Evolutionary conservation across 2,113 vertebrate genomes (phyloP).

Genomic region (Melierax canorus): DNA sequence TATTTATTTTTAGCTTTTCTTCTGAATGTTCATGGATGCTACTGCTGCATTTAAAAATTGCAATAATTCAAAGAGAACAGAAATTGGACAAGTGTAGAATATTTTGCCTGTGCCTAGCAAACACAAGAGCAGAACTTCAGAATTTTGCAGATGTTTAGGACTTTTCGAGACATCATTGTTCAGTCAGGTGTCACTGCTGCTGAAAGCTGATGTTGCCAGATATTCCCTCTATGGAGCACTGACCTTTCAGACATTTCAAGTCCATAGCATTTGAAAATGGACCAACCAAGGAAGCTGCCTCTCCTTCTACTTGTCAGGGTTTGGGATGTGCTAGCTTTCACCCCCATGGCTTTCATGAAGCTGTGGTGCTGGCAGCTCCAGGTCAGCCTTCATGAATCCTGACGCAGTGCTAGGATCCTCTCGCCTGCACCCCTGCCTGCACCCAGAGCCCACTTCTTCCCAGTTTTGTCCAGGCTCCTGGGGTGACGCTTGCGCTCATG

Average conservation of each 20-base stretch:
- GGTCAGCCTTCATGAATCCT: not conserved
- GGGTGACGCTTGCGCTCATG: not conserved
- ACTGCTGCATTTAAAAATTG: conserved; percentile 37
- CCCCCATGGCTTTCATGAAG: not conserved
- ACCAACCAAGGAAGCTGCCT: not conserved
- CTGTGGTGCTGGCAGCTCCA: not conserved
- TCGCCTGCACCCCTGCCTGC: not conserved
- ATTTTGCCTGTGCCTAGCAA: conserved; percentile 1
- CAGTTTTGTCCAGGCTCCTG: not conserved
- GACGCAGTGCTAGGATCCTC: not conserved
- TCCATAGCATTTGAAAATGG: not conserved
- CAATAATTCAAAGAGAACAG: not conserved
- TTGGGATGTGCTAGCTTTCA: not conserved
- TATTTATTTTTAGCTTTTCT: conserved; percentile 54
- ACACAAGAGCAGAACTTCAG: not conserved
- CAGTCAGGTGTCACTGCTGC: not conserved
- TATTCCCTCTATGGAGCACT: not conserved
- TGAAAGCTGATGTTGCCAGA: not conserved
- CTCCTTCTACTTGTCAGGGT: not conserved
- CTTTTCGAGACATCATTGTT: not conserved
- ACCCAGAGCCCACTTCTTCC: not conserved
- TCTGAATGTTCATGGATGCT: conserved; percentile 32
- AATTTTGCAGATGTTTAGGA: not conserved
- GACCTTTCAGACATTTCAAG: not conserved
- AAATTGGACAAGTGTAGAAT: not conserved